Percentiles rank a stretch among this genome's conserved stretches.
phyloP scores from a whole-genome alignment of 1,140 invertebrate species.

The Megalonaias nervosa region DNA sequence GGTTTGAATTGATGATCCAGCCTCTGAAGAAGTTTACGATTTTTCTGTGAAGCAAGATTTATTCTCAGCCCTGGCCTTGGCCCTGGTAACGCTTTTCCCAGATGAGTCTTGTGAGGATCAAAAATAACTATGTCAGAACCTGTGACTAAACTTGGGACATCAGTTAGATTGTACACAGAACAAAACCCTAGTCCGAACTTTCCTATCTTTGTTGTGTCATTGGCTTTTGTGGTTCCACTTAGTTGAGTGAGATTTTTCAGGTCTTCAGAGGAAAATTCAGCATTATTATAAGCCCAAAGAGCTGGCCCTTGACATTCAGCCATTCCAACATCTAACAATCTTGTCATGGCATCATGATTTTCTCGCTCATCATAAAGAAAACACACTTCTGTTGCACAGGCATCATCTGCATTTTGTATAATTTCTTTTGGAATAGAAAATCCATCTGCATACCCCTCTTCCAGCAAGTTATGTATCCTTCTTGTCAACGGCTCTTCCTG shows the following conservation, averaged over 20 bases:
- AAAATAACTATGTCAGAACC: conserved; percentile 62
- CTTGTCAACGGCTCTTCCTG: conserved; percentile 52
- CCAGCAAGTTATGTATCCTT: conserved; percentile 37
- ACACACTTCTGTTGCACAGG: conserved; percentile 56
- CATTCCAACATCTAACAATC: conserved; percentile 53
- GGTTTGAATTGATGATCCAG: conserved; percentile 58
- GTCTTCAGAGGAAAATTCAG: conserved; percentile 48
- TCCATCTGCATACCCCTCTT: conserved; percentile 53
- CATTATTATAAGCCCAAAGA: conserved; percentile 56
- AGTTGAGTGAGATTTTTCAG: conserved; percentile 53
- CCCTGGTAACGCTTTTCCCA: conserved; percentile 44
- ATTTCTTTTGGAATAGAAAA: conserved; percentile 62
- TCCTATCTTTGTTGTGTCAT: conserved; percentile 57
- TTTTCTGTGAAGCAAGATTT: conserved; percentile 42
- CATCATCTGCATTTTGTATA: conserved; percentile 72
- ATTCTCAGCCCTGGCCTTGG: conserved; percentile 59
- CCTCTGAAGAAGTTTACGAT: conserved; percentile 39
- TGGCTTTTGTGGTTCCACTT: conserved; percentile 56
- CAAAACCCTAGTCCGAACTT: conserved; percentile 65
- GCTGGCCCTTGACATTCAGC: conserved; percentile 51
- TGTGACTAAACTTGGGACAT: conserved; percentile 66
- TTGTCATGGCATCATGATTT: conserved; percentile 41
- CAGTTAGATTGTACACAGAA: conserved; percentile 67
- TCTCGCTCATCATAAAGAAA: conserved; percentile 64
- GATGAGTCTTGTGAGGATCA: conserved; percentile 63